phyloP scores from a whole-genome alignment of 1,140 invertebrate genomes.

The Pogonomyrmex californicus region DNA sequence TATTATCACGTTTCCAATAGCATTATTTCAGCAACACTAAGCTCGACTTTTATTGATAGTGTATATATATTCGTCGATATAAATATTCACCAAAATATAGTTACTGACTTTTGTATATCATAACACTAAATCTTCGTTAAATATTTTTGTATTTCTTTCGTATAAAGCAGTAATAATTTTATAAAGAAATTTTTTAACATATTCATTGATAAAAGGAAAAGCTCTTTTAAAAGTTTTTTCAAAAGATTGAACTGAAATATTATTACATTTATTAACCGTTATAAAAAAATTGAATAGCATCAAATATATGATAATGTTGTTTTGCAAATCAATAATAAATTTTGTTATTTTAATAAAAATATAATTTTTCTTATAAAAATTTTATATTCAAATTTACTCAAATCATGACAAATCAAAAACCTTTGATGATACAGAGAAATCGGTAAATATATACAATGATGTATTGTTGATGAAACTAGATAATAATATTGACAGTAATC shows the following conservation, averaged over 20 bases:
- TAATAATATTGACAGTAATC: neutral
- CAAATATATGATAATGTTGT: neutral
- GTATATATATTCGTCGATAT: neutral
- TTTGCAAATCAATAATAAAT: neutral
- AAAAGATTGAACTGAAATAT: neutral
- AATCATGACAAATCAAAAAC: neutral
- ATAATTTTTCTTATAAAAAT: neutral
- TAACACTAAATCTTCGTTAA: neutral
- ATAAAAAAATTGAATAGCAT: neutral
- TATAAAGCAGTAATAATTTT: neutral
- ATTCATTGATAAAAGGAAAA: neutral
- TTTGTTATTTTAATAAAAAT: neutral
- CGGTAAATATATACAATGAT: neutral
- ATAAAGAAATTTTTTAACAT: neutral
- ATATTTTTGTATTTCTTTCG: neutral
- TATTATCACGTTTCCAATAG: neutral
- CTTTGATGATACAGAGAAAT: neutral
- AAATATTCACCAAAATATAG: neutral
- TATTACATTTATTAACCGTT: neutral
- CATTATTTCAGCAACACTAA: neutral
- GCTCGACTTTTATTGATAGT: neutral
- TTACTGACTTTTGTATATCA: neutral
- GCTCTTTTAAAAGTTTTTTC: neutral
- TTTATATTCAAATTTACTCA: neutral
- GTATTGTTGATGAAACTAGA: neutral